These are phyloP conservation scores for Sipunculus nudus DNA, from an alignment of 2,888 invertebrate genomes.

Conservation along the genomic window DNA sequence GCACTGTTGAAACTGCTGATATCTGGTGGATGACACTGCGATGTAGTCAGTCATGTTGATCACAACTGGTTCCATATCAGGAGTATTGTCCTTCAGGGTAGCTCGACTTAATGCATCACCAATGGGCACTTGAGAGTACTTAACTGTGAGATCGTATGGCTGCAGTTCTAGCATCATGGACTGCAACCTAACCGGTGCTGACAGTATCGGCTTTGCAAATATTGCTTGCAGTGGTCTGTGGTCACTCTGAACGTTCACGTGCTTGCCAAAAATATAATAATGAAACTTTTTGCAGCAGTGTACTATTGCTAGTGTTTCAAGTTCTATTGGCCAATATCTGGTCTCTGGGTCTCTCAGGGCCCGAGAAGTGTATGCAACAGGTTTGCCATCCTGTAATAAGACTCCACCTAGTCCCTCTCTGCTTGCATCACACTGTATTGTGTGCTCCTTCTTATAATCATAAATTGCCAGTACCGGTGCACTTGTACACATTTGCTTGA, in stretches of 20 bases:
- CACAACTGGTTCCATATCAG: too few relatives aligned
- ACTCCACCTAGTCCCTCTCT: conserved; percentile 4
- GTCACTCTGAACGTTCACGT: conserved; percentile 14
- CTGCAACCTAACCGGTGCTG: conserved; percentile 25
- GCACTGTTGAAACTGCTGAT: too few relatives aligned
- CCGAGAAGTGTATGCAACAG: conserved; percentile 16
- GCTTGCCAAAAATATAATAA: conserved; percentile 15
- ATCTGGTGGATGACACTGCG: too few relatives aligned
- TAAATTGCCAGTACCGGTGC: conserved; percentile 6
- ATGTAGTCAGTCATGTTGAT: too few relatives aligned
- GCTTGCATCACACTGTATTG: conserved; percentile 10
- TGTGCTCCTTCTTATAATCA: neutral
- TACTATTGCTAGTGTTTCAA: conserved; percentile 4
- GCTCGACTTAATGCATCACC: conserved; percentile 17
- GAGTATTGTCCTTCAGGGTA: too few relatives aligned
- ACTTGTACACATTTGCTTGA: too few relatives aligned
- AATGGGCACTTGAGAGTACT: conserved; percentile 20
- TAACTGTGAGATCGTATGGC: conserved; percentile 21
- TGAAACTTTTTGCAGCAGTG: conserved; percentile 6
- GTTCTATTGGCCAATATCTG: conserved; percentile 11
- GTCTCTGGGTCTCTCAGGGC: conserved; percentile 8
- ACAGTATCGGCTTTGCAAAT: conserved; percentile 4
- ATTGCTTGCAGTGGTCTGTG: conserved; percentile 34
- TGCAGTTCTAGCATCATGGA: conserved; percentile 29
- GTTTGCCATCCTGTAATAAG: neutral